Conservation (phyloP, 1,140 invertebrate species). For the Dinothrombium tinctorium region DNA sequence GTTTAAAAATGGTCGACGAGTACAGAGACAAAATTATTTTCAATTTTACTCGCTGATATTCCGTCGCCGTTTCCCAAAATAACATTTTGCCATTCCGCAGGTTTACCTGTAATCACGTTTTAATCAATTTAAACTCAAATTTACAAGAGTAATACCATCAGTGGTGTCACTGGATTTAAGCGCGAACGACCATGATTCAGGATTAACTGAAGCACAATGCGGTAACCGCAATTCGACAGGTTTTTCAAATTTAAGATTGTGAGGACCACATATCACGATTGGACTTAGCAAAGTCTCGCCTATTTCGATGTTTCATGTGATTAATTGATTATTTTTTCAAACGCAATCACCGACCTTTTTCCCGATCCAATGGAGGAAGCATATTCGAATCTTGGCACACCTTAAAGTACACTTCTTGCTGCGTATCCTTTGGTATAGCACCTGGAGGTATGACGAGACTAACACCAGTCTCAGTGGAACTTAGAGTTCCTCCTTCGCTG, state of each 20-base stretch:
- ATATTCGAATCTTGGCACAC: constrained; percentile 39
- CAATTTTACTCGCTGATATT: constrained; percentile 19
- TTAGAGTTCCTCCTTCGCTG: constrained; percentile 49
- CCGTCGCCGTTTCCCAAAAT: constrained; percentile 21
- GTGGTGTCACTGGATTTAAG: constrained; percentile 48
- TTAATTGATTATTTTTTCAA: not conserved
- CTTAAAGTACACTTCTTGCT: constrained; percentile 84
- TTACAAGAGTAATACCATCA: constrained; percentile 15
- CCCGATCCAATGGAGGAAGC: constrained; percentile 54
- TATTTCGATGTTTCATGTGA: constrained; percentile 20
- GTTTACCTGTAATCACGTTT: constrained; percentile 27
- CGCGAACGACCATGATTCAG: constrained; percentile 28
- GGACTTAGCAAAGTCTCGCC: constrained; percentile 78
- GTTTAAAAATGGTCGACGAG: constrained; percentile 72
- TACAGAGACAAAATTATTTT: constrained; percentile 54
- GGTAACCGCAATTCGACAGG: constrained; percentile 52
- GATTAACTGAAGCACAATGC: constrained; percentile 25
- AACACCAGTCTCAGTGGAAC: constrained; percentile 66
- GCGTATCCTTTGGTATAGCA: constrained; percentile 47
- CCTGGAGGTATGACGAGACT: constrained; percentile 62
- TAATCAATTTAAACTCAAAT: not conserved
- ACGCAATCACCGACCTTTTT: constrained; percentile 40
- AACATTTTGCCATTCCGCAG: constrained; percentile 42
- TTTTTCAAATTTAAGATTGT: constrained; percentile 58
- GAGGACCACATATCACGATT: constrained; percentile 80